These are phyloP conservation scores for Sander vitreus DNA, from an alignment of 2,113 vertebrate genomes.

Conservation along the genomic window DNA sequence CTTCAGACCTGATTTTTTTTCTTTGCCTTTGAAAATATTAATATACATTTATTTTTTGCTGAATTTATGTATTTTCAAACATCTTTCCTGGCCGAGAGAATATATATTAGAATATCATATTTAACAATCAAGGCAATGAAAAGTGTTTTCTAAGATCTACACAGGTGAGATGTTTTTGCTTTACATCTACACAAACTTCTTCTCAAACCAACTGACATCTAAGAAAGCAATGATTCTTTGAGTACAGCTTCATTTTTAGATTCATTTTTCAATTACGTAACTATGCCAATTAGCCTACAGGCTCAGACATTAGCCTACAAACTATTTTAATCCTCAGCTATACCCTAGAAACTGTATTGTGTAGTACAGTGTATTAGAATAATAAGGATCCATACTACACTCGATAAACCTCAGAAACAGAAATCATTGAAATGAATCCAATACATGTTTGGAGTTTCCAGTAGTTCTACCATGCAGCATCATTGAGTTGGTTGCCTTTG, in stretches of 20 bases:
- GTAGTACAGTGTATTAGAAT: background rate
- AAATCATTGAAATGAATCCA: background rate
- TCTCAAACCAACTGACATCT: background rate
- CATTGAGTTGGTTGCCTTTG: background rate
- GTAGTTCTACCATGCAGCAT: background rate
- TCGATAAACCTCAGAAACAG: background rate
- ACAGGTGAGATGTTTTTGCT: slow-evolving; percentile 19
- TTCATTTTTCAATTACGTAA: background rate
- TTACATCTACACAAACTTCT: slow-evolving; percentile 4
- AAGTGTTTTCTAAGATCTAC: slow-evolving; percentile 8
- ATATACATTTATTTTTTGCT: slow-evolving; percentile 69
- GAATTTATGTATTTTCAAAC: slow-evolving; percentile 79
- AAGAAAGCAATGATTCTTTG: background rate
- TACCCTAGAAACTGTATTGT: background rate
- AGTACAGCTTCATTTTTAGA: background rate
- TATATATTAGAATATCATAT: slow-evolving; percentile 60
- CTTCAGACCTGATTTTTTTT: slow-evolving; percentile 58
- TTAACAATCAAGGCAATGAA: slow-evolving; percentile 56
- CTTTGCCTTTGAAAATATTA: slow-evolving; percentile 77
- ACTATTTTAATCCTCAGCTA: background rate
- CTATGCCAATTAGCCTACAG: background rate
- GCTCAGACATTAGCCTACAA: background rate
- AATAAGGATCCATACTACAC: background rate
- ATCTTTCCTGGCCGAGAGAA: slow-evolving; percentile 44
- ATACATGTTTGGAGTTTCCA: background rate